Base-by-base conservation (phyloP, 1,140 invertebrate genomes). In the Heterodera carotae region DNA sequence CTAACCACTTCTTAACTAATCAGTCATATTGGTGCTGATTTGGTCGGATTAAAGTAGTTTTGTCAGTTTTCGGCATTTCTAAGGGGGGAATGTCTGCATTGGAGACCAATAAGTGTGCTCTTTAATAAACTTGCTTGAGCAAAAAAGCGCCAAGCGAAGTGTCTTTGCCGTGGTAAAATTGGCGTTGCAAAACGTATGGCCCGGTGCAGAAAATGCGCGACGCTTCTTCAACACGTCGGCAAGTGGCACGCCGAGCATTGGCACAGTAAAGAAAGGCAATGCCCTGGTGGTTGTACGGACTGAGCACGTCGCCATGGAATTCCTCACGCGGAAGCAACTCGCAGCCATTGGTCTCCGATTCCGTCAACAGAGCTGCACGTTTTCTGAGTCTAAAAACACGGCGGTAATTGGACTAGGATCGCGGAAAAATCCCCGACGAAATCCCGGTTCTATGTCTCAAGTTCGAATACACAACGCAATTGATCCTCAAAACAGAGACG, bases 111-210 rank as follows among this genome's bases (percentile, higher is more conserved):
- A 2, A 34, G 56, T n/a, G 66, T n/a, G 18, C 1, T 12, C 39
- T 12, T 12, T 1, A 10, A 43, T 56, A 15, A 22, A n/a, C 76
- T 70, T 34, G 80, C 84, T 82, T 84, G 53, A 75, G 59, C 39
- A 99, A 89, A 88, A 98, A 99, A 78, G 92, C 92, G 59, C 96
- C 97, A 5, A 99, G 88, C 4, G 95, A 93, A 77, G 98, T 96
- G 87, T 99, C 97, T 80, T 96, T 93, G 94, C 98, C 98, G 68
- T 92, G 92, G 10, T 76, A 67, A 43, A 79, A 83, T 64, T 43
- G 62, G 60, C 81, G 77, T 1, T 80, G 69, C 7, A 84, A 48
- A 27, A 95, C 91, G 92, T 93, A 87, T 6, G 85, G 85, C 15
- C 86, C 80, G 15, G 82, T 86, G 77, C 85, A 86, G 27, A 87